Evolutionary conservation across 2,113 vertebrate genomes (phyloP), one percentile per base, ranked within the genome.

Genomic region (Pleuronectes platessa): DNA sequence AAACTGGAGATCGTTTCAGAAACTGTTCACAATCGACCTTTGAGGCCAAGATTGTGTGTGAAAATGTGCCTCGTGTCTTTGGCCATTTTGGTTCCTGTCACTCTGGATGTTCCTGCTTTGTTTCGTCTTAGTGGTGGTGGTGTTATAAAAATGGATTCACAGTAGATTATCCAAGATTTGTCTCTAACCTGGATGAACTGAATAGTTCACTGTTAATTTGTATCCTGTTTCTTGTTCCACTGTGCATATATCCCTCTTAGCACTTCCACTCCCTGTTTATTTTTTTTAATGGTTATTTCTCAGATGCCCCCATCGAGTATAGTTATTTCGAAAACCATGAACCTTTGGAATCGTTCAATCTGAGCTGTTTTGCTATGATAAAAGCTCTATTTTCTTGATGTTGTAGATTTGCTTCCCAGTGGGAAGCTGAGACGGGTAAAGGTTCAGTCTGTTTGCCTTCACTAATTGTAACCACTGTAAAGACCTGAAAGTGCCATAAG

Each of bases 401-500:
- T 76, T 65, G 55, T 78, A 72, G 68, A 71, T 73, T 68, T 54
- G 79, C 81, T 86, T 85, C 86, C 68, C 75, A 78, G 73, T 71
- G 66, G 84, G 81, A 79, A 80, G 76, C 79, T 54, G 65, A 88
- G 79, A 86, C 78, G 81, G 87, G 83, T 90, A 79, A 85, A 80
- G 89, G 88, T 90, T 89, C 72, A 78, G 54, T 85, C 77, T 86
- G 84, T 86, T 92, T 89, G 89, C 90, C 83, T 91, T 92, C 21
- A 76, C 74, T 81, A 72, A 72, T 83, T 86, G 78, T 90, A 80
- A 85, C 87, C 86, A 88, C 89, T 89, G 87, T 88, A 88, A 86
- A 92, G 89, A 90, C 84, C 88, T 87, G 89, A 87, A 91, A 90
- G 93, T 93, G 93, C 91, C 92, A 92, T 90, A 83, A 83, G 76